Conservation (phyloP, 2,888 invertebrate genomes). For the Allygus modestus region DNA sequence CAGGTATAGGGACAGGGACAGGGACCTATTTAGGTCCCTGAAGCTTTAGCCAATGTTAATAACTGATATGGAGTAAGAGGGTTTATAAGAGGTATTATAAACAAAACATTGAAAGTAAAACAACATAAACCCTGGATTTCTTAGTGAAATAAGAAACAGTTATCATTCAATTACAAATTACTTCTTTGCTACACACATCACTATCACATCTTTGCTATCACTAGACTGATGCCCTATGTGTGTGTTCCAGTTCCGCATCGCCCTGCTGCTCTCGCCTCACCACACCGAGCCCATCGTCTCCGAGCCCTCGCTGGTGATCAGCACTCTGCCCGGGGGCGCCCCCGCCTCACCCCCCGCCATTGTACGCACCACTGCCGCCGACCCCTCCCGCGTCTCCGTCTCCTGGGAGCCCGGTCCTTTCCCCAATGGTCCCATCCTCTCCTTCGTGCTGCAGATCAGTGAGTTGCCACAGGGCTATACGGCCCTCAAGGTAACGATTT, state of each 20-base stretch:
- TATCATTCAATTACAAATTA: too few relatives aligned
- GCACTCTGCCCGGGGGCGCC: conserved; percentile 84
- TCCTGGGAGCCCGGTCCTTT: conserved; percentile 93
- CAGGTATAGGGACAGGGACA: too few relatives aligned
- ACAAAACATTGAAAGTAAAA: too few relatives aligned
- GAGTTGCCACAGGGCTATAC: conserved; percentile 79
- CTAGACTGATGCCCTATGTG: background rate
- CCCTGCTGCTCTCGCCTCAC: conserved; percentile 85
- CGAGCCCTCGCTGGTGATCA: conserved; percentile 86
- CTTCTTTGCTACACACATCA: background rate
- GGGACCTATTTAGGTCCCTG: too few relatives aligned
- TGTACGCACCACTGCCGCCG: conserved; percentile 86
- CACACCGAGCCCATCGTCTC: conserved; percentile 84
- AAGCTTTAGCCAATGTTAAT: too few relatives aligned
- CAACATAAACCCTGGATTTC: too few relatives aligned
- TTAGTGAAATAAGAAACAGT: too few relatives aligned
- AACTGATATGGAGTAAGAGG: too few relatives aligned
- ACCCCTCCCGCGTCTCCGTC: conserved; percentile 89
- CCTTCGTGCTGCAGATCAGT: conserved; percentile 87
- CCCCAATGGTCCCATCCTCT: conserved; percentile 91
- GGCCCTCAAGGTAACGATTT: conserved; percentile 82
- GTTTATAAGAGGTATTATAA: too few relatives aligned
- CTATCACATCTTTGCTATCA: background rate
- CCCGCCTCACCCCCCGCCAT: conserved; percentile 88
- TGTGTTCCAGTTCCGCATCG: conserved; percentile 89